A percentile compares a stretch with the other conserved stretches of the same genome.
phyloP scores from a whole-genome alignment of 2,888 invertebrate species.

The Hermaeophaga mercurialis region DNA sequence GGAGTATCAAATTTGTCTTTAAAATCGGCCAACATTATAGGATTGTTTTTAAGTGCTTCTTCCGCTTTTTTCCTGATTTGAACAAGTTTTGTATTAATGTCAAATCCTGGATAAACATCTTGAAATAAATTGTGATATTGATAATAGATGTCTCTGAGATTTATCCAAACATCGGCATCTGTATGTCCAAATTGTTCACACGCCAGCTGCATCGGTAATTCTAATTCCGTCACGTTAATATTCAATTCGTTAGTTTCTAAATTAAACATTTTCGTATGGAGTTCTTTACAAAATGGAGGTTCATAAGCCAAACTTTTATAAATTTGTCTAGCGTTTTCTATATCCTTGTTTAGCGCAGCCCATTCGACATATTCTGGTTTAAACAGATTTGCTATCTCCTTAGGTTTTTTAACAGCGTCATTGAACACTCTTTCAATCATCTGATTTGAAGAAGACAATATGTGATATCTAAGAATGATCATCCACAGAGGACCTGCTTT shows the following conservation, averaged over 20 bases:
- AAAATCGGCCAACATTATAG: slow-evolving; percentile 36
- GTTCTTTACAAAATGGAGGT: slow-evolving; percentile 49
- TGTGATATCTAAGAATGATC: slow-evolving; percentile 53
- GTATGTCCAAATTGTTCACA: slow-evolving; percentile 69
- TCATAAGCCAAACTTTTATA: slow-evolving; percentile 63
- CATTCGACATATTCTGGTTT: slow-evolving; percentile 69
- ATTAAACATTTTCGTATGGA: slow-evolving; percentile 55
- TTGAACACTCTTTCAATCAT: slow-evolving; percentile 56
- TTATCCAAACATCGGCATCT: slow-evolving; percentile 73
- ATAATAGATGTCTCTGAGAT: slow-evolving; percentile 66
- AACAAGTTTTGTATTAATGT: slow-evolving; percentile 48
- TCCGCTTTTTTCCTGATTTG: slow-evolving; percentile 33
- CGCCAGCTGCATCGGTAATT: slow-evolving; percentile 67
- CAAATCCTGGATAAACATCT: slow-evolving; percentile 64
- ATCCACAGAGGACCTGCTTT: slow-evolving; percentile 59
- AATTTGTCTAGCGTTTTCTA: slow-evolving; percentile 63
- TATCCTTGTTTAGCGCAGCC: slow-evolving; percentile 49
- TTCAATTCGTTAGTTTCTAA: slow-evolving; percentile 61
- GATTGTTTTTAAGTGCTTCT: slow-evolving; percentile 23
- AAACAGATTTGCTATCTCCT: slow-evolving; percentile 59
- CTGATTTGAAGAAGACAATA: slow-evolving; percentile 50
- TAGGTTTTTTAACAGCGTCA: slow-evolving; percentile 59
- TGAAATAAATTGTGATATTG: slow-evolving; percentile 58
- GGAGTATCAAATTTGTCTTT: slow-evolving; percentile 31
- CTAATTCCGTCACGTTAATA: slow-evolving; percentile 60